Conservation (phyloP, 2,797 vertebrate genomes). For the Distichodus sexfasciatus region DNA sequence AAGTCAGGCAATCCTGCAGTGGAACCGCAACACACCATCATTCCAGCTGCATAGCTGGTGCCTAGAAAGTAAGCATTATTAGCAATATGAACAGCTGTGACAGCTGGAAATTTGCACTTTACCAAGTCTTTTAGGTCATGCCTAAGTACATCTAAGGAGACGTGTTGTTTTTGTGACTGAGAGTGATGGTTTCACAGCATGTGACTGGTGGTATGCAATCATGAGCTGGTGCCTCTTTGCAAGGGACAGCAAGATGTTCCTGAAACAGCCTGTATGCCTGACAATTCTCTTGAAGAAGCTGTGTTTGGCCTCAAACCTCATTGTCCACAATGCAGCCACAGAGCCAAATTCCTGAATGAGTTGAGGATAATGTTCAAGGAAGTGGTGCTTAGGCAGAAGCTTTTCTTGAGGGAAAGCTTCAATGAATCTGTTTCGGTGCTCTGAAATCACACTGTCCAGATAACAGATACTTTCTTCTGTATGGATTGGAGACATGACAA, state of each 20-base stretch:
- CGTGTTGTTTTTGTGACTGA: constrained; percentile 32
- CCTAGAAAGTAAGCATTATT: constrained; percentile 35
- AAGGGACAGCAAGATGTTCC: constrained; percentile 22
- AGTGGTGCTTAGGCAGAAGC: constrained; percentile 28
- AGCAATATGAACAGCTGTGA: constrained; percentile 32
- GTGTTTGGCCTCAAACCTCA: constrained; percentile 40
- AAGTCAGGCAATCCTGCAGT: neutral
- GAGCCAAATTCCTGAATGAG: constrained; percentile 39
- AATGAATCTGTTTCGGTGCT: constrained; percentile 15
- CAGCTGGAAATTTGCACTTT: constrained; percentile 5
- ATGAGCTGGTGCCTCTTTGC: constrained; percentile 42
- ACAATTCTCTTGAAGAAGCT: constrained; percentile 34
- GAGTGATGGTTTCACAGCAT: constrained; percentile 7
- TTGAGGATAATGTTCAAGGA: constrained; percentile 34
- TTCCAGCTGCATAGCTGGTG: constrained; percentile 38
- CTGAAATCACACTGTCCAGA: constrained; percentile 7
- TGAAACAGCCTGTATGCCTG: constrained; percentile 25
- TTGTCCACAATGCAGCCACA: constrained; percentile 17
- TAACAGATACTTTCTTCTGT: neutral
- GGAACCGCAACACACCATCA: constrained; percentile 19
- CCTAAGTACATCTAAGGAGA: constrained; percentile 31
- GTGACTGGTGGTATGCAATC: constrained; percentile 33
- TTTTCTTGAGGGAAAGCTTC: constrained; percentile 20
- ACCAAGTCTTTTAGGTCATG: constrained; percentile 25
- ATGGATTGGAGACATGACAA: neutral